These are phyloP conservation scores for Hydrozoanthus gracilis DNA, from an alignment of 92 coral and sea anemone genomes.

Conservation along the genomic window DNA sequence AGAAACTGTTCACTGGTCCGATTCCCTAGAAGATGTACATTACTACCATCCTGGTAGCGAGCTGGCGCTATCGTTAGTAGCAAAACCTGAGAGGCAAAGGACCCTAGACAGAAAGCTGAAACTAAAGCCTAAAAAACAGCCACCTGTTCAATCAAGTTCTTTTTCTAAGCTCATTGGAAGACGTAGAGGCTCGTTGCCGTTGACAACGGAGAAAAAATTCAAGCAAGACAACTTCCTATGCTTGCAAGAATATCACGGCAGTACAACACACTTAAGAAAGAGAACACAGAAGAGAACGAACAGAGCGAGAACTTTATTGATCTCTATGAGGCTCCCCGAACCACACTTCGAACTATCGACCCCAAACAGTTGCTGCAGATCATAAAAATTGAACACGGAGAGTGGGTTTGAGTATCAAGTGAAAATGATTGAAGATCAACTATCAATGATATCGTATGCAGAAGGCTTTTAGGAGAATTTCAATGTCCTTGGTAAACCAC, in stretches of 20 bases:
- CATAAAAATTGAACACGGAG: slow-evolving; percentile 18
- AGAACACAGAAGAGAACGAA: slow-evolving; percentile 3
- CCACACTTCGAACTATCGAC: slow-evolving; percentile 21
- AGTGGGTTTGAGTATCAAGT: slow-evolving; percentile 26
- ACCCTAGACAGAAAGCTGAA: slow-evolving; percentile 13
- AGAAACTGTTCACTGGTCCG: slow-evolving; percentile 24
- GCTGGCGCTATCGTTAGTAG: not conserved
- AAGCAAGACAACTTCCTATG: slow-evolving; percentile 19
- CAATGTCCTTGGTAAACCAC: slow-evolving; percentile 22
- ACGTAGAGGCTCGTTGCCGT: slow-evolving; percentile 31
- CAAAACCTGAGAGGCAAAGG: slow-evolving; percentile 3
- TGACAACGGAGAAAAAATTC: slow-evolving; percentile 32
- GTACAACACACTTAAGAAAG: slow-evolving; percentile 15
- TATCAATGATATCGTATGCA: not conserved
- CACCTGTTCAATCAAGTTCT: slow-evolving; percentile 24
- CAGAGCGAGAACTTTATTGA: slow-evolving; percentile 23
- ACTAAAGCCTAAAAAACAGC: slow-evolving; percentile 22
- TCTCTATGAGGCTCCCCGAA: slow-evolving; percentile 21
- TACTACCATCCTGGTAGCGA: slow-evolving; percentile 11
- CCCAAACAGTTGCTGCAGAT: slow-evolving; percentile 15
- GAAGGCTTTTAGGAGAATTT: slow-evolving; percentile 19
- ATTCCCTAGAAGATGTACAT: slow-evolving; percentile 14
- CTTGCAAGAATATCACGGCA: slow-evolving; percentile 15
- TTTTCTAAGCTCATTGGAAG: slow-evolving; percentile 12
- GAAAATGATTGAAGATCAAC: slow-evolving; percentile 7